A percentile compares a stretch with the other conserved stretches of the same genome.
These are phyloP conservation scores for Hartigia nigra DNA, from an alignment of 2,888 invertebrate species.

Conservation along the genomic window DNA sequence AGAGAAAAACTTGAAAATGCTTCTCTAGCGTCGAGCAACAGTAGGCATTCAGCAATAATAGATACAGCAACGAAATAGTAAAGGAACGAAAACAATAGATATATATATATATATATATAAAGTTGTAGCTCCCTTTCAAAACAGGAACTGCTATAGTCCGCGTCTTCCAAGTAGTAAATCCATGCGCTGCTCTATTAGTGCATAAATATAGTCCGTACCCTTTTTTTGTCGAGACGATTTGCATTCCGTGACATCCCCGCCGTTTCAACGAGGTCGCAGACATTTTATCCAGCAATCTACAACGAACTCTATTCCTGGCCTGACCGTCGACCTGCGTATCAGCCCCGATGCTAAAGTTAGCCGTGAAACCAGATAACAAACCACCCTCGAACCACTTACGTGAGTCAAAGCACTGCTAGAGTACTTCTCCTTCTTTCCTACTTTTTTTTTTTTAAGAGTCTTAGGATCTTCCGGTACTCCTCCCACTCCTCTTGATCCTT, in stretches of 20 bases:
- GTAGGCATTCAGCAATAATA: background rate
- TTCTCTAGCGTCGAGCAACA: background rate
- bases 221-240: constrained; percentile 41
- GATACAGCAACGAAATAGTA: background rate
- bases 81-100: background rate
- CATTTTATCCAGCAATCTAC: constrained; percentile 11
- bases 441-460: background rate
- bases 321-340: constrained; percentile 9
- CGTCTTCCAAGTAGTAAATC: background rate
- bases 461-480: background rate
- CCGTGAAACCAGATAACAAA: background rate
- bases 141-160: background rate
- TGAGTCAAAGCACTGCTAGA: background rate
- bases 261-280: background rate
- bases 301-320: constrained; percentile 6
- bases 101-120: background rate
- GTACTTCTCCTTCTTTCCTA: background rate
- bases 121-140: background rate
- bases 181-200: background rate
- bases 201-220: background rate
- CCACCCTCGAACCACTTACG: background rate
- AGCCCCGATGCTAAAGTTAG: constrained; percentile 12
- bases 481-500: background rate
- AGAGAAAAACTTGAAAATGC: background rate
- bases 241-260: constrained; percentile 32